Base-by-base conservation (phyloP, 2,113 vertebrate species). In the Clarias magur region DNA sequence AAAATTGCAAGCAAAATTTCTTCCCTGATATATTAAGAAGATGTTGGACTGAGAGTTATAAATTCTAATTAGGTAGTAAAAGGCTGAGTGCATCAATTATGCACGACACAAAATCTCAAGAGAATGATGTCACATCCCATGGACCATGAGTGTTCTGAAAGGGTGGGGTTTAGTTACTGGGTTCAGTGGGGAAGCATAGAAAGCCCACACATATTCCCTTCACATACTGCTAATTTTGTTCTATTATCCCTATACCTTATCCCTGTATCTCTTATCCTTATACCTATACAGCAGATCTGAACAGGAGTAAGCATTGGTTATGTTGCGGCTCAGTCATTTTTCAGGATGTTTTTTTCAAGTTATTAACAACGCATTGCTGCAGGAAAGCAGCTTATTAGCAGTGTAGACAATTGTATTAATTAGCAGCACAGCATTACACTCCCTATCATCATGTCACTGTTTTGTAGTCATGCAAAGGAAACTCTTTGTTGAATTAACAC, bases 41-140 rank as follows among this genome's bases (percentile, higher is more conserved):
- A 60, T 81, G 38, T 30, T 25, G 30, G 4, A 38, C 54, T 80
- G 10, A 92, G 91, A 89, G 89, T 91, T 86, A 91, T 91, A 89
- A 88, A 91, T 92, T 91, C 83, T 88, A 90, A 92, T 92, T 91
- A 90, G 82, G 65, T 19, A 72, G 76, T 92, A 89, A 90, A 89
- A 67, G 21, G 53, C 91, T 89, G 88, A 94, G 89, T 90, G 78
- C 84, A 86, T 89, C 90, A 88, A 88, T 92, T 88, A 89, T 88
- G 60, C 90, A 90, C 82, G 91, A 80, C 83, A 48, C 67, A 79
- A 54, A 34, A 65, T 79, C 83, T 59, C 65, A 63, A 59, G 70
- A 72, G 65, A 72, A 57, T 3, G 70, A 85, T 85, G 83, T 48
- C 60, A 67, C 83, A 84, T 83, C 84, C n/a, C 65, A 59, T 17